Base-by-base conservation (phyloP, 92 coral and sea anemone species). In the Heliopora coerulea region DNA sequence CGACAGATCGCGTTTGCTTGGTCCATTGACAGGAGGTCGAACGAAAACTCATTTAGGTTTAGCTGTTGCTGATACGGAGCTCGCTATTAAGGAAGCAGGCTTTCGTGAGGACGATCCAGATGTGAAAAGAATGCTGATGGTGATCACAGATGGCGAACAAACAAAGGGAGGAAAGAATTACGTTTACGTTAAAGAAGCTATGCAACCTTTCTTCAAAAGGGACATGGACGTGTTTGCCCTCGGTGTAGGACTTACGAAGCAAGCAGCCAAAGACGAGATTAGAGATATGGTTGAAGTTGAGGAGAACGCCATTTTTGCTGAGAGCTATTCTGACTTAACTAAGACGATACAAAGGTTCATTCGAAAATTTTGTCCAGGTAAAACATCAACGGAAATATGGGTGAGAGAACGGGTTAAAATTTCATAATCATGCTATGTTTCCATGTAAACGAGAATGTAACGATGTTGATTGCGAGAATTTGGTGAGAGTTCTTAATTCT, bases 181-280 rank as follows among this genome's bases (percentile, higher is more conserved):
- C 50, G 56, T 86, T 0, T 30, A 80, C 30, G 80, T 91, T 12
- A 33, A 75, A 27, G 50, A 39, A 0, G 96, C 97, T 10, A 86
- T 70, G 7, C 4, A 52, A 54, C 77, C 77, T 32, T 70, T 70
- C 49, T 70, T 70, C 27, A 34, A 18, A 4, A 30, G 77, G 19
- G 52, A 70, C 58, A 70, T 70, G 77, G 77, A 70, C 2, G 63
- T 70, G 10, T 70, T 70, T 54, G 77, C 77, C 1, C 31, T 70
- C 49, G 77, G 77, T 34, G 77, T 70, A 26, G 77, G 77, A 30
- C 44, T 70, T 1, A 54, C 41, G 9, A 19, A 32, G 23, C 44
- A 62, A 29, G 13, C 15, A 12, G 77, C 77, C 25, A 52, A 0
- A 26, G 20, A 27, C 12, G 49, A 70, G 35, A 70, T 70, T 33